Percentiles rank a stretch among this genome's conserved stretches.
Conservation (phyloP, 2,113 vertebrate species). For the Galeopterus variegatus region DNA sequence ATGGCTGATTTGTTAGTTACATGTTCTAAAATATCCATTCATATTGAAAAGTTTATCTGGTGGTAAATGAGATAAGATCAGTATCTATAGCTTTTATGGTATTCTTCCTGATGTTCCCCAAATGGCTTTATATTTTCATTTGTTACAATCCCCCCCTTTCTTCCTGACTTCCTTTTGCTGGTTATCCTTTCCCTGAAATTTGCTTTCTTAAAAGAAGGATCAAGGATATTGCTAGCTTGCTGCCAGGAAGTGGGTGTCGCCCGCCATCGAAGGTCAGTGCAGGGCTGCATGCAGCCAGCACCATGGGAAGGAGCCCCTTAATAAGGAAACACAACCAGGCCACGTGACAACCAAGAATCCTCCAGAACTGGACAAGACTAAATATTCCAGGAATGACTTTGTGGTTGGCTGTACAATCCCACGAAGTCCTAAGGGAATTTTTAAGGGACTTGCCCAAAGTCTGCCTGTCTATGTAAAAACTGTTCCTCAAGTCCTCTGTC, state of each 20-base stretch:
- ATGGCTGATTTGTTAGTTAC: background rate
- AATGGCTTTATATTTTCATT: background rate
- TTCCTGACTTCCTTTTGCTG: constrained; percentile 37
- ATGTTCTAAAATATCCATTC: background rate
- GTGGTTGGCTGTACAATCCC: constrained; percentile 74
- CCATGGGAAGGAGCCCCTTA: constrained; percentile 65
- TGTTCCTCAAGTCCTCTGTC: constrained; percentile 1
- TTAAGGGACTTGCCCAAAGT: constrained; percentile 58
- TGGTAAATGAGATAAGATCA: background rate
- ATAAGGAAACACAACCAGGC: constrained; percentile 58
- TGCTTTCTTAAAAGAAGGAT: constrained; percentile 72
- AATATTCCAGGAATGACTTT: constrained; percentile 81
- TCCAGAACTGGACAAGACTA: constrained; percentile 65
- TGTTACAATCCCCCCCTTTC: background rate
- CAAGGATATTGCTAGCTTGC: constrained; percentile 56
- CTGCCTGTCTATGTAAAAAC: constrained; percentile 36
- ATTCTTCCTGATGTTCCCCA: background rate
- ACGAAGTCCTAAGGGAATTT: constrained; percentile 70
- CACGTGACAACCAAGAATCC: constrained; percentile 76
- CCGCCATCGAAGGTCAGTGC: constrained; percentile 58
- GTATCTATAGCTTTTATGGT: background rate
- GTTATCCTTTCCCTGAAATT: constrained; percentile 51
- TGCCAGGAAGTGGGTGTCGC: constrained; percentile 77
- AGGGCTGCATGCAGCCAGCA: background rate
- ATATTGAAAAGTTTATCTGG: background rate